Conservation (phyloP, 2,113 vertebrate species). For the Menidia beryllina region DNA sequence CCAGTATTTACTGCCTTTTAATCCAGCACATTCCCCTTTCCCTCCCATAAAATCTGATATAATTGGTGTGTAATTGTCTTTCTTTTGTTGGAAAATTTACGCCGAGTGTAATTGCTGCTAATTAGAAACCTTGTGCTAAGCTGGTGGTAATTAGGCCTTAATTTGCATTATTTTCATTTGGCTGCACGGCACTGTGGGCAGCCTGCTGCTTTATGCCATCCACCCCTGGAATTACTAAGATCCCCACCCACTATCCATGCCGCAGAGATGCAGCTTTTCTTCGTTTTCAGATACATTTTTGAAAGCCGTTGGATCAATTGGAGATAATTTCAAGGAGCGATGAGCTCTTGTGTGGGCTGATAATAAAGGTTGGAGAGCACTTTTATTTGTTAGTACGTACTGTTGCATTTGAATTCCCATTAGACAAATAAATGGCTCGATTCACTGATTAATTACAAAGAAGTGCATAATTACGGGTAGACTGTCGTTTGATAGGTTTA, state of each 20-base stretch:
- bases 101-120: slow-evolving; percentile 93
- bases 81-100: slow-evolving; percentile 89
- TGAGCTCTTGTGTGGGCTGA: slow-evolving; percentile 36
- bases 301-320: slow-evolving; percentile 77
- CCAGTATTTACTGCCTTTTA: slow-evolving; percentile 52
- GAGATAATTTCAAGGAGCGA: slow-evolving; percentile 73
- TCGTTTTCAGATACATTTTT: slow-evolving; percentile 55
- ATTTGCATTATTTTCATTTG: slow-evolving; percentile 90
- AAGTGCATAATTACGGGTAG: slow-evolving; percentile 43
- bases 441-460: slow-evolving; percentile 57
- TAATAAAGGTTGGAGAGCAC: slow-evolving; percentile 27
- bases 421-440: slow-evolving; percentile 25
- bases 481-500: slow-evolving; percentile 44
- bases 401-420: slow-evolving; percentile 27
- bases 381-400: slow-evolving; percentile 9
- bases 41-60: slow-evolving; percentile 68
- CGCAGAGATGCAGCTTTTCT: slow-evolving; percentile 26
- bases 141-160: slow-evolving; percentile 89
- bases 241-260: slow-evolving; percentile 80
- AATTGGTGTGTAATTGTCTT: slow-evolving; percentile 88
- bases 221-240: slow-evolving; percentile 85
- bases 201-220: slow-evolving; percentile 80
- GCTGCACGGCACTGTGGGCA: slow-evolving; percentile 84
- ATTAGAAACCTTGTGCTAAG: slow-evolving; percentile 90
- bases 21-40: too few relatives aligned